A percentile compares a stretch with the other conserved stretches of the same genome.
These are phyloP conservation scores for Oryzias woworae DNA, from an alignment of 2,113 vertebrate species.

Conservation along the genomic window DNA sequence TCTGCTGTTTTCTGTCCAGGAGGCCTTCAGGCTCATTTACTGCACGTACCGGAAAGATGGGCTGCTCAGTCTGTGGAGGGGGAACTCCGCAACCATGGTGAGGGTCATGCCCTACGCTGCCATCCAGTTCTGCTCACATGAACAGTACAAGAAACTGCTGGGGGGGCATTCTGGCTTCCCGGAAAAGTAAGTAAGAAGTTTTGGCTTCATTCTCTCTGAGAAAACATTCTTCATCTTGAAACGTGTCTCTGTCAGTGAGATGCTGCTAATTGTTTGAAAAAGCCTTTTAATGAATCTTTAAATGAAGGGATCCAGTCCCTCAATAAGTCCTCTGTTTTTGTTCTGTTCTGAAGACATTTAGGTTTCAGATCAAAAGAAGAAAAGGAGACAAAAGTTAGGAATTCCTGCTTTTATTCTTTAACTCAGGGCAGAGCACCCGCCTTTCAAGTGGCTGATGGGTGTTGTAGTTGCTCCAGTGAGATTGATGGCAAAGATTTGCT, in stretches of 20 bases:
- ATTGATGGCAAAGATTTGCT: not conserved
- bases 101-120: slow-evolving; percentile 94
- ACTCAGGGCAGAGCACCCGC: too few species aligned
- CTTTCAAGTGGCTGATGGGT: not conserved
- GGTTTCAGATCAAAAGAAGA: too few species aligned
- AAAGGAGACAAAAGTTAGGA: too few species aligned
- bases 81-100: slow-evolving; percentile 97
- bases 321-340: too few species aligned
- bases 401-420: too few species aligned
- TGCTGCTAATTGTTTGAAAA: too few species aligned
- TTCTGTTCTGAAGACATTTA: too few species aligned
- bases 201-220: too few species aligned
- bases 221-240: too few species aligned
- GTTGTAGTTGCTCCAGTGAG: not conserved
- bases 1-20: slow-evolving; percentile 69
- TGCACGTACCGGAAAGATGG: slow-evolving; percentile 89
- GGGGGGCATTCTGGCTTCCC: slow-evolving; percentile 88
- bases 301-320: too few species aligned
- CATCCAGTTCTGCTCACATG: slow-evolving; percentile 96
- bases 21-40: slow-evolving; percentile 90
- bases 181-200: slow-evolving; percentile 85
- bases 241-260: too few species aligned
- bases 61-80: slow-evolving; percentile 92
- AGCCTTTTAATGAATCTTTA: too few species aligned
- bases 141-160: slow-evolving; percentile 91